These are phyloP conservation scores for Molossus alvarezi DNA, from an alignment of 2,797 vertebrate species.

Conservation along the genomic window DNA sequence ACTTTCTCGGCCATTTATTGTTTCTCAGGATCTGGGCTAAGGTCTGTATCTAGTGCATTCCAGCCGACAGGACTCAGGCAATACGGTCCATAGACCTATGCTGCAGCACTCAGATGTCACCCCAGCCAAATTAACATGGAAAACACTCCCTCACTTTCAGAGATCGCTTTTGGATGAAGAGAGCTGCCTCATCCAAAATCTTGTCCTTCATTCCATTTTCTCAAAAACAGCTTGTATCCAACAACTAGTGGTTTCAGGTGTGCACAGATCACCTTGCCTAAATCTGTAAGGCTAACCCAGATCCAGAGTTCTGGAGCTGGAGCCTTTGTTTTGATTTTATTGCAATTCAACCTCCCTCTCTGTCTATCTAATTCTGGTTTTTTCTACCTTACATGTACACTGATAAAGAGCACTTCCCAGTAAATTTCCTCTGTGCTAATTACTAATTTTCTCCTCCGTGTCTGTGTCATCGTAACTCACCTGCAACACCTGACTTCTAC, in stretches of 20 bases:
- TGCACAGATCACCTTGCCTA: neutral
- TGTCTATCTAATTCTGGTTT: neutral
- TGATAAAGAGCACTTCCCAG: neutral
- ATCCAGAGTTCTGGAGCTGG: neutral
- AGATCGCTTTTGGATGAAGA: neutral
- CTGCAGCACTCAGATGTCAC: neutral
- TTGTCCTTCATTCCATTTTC: neutral
- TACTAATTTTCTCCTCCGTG: neutral
- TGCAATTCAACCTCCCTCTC: neutral
- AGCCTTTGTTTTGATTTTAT: neutral
- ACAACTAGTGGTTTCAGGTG: fast-evolving
- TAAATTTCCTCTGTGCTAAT: neutral
- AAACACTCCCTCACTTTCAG: neutral
- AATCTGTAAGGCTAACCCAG: neutral
- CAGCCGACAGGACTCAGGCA: neutral
- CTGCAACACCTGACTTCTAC: neutral
- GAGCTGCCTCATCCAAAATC: neutral
- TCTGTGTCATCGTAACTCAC: neutral
- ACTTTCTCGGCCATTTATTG: neutral
- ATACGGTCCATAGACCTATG: neutral
- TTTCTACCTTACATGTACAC: neutral
- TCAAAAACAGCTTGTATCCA: neutral
- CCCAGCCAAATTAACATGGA: neutral
- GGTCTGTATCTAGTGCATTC: neutral
- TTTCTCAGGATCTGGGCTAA: neutral